Evolutionary conservation across 2,113 vertebrate genomes (phyloP).

Genomic region (Ariopsis seemanni): DNA sequence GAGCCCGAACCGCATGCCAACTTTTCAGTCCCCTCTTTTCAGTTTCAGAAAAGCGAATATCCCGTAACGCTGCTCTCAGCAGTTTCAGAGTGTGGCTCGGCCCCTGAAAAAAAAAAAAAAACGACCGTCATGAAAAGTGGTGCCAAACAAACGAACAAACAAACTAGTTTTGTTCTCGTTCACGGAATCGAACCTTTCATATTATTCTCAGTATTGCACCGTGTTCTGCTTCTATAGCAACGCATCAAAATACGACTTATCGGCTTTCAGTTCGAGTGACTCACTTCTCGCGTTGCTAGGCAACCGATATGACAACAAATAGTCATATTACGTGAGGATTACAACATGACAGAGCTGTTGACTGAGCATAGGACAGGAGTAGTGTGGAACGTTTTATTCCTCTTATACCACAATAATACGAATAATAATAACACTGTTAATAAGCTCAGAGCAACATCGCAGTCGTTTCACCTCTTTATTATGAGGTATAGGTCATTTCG

Average conservation of each 20-base stretch:
- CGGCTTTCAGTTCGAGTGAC: conserved; percentile 19
- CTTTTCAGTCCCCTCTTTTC: conserved; percentile 31
- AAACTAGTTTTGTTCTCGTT: not conserved
- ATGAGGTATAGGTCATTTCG: not conserved
- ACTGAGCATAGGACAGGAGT: not conserved
- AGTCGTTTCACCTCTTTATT: not conserved
- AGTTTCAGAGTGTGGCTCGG: not conserved
- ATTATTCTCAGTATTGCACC: not conserved
- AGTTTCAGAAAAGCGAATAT: conserved; percentile 3
- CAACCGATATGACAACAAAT: conserved; percentile 24
- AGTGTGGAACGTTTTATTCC: not conserved
- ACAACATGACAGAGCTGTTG: too few species aligned
- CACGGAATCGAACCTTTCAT: too few species aligned
- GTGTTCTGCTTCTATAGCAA: conserved; percentile 2
- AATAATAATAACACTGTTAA: too few species aligned
- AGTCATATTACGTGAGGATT: not conserved
- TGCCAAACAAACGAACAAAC: too few species aligned
- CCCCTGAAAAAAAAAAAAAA: not conserved
- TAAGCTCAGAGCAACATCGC: not conserved
- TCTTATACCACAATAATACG: not conserved
- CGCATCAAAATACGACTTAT: conserved; percentile 2
- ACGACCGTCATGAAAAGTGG: not conserved
- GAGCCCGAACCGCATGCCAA: conserved; percentile 35
- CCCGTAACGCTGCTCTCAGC: not conserved
- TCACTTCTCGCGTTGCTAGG: not conserved